A percentile compares a stretch with the other conserved stretches of the same genome.
phyloP scores from a whole-genome alignment of 2,797 vertebrate genomes.

The Tenualosa ilisha region DNA sequence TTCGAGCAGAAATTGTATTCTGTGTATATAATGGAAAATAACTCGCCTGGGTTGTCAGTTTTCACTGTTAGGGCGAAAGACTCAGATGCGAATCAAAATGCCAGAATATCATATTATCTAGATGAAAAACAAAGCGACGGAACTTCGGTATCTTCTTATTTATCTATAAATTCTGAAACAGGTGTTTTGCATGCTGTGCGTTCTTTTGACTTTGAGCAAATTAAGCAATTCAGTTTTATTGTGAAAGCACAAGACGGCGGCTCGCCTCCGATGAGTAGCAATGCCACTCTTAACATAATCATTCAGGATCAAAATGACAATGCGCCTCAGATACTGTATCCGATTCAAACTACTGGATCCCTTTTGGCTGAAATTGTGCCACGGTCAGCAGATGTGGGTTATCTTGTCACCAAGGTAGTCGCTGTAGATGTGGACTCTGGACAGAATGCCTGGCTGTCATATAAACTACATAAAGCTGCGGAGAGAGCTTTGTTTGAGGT shows the following conservation, averaged over 20 bases:
- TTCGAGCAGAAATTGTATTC: conserved; percentile 51
- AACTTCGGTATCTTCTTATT: conserved; percentile 54
- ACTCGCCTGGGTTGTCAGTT: conserved; percentile 64
- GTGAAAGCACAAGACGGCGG: conserved; percentile 66
- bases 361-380: conserved; percentile 72
- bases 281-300: conserved; percentile 58
- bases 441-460: conserved; percentile 66
- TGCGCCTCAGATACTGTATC: conserved; percentile 45
- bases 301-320: conserved; percentile 64
- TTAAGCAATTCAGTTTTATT: conserved; percentile 53
- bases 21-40: conserved; percentile 65
- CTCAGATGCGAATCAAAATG: conserved; percentile 64
- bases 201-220: conserved; percentile 66
- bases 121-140: conserved; percentile 45
- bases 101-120: conserved; percentile 59
- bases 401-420: conserved; percentile 74
- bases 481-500: conserved; percentile 66
- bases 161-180: conserved; percentile 55
- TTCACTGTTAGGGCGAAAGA: conserved; percentile 62
- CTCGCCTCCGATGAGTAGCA: conserved; percentile 56
- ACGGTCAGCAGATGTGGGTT: conserved; percentile 74
- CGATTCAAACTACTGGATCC: conserved; percentile 60
- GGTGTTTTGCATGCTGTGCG: conserved; percentile 51
- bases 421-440: conserved; percentile 69
- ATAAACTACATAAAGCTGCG: conserved; percentile 61